Conservation (phyloP, 2,113 vertebrate genomes). For the Rhadina sibilatrix region DNA sequence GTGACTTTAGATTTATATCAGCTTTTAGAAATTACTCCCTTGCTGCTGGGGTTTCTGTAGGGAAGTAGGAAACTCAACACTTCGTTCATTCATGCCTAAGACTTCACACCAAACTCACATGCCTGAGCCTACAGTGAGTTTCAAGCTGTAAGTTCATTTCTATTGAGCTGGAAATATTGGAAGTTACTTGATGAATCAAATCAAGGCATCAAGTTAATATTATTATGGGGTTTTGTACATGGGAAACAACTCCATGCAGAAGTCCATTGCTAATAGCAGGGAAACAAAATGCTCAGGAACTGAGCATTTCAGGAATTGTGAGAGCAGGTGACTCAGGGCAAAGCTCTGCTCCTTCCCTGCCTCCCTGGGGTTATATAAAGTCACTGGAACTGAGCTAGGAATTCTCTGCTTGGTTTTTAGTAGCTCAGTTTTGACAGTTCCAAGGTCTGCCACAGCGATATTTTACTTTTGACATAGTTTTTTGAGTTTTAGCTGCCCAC, state of each 20-base stretch:
- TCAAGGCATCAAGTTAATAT: not conserved
- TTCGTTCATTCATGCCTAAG: not conserved
- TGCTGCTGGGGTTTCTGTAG: rapidly evolving
- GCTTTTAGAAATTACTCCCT: not conserved
- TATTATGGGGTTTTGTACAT: not conserved
- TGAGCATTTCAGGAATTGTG: not conserved
- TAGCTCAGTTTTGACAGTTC: not conserved
- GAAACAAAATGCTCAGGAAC: not conserved
- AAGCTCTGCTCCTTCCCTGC: not conserved
- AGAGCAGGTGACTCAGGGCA: not conserved
- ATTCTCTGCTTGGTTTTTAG: not conserved
- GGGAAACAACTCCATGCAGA: not conserved
- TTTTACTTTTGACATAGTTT: not conserved
- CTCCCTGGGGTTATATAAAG: not conserved
- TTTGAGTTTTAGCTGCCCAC: not conserved
- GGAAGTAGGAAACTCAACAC: not conserved
- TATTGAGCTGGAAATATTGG: not conserved
- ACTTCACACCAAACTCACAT: not conserved
- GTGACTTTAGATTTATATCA: not conserved
- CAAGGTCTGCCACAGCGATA: not conserved
- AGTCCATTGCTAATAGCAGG: not conserved
- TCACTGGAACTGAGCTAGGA: not conserved
- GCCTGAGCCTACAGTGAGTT: not conserved
- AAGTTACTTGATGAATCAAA: not conserved
- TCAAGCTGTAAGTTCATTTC: not conserved